phyloP scores from a whole-genome alignment of 2,888 invertebrate species.

The Melanargia galathea region DNA sequence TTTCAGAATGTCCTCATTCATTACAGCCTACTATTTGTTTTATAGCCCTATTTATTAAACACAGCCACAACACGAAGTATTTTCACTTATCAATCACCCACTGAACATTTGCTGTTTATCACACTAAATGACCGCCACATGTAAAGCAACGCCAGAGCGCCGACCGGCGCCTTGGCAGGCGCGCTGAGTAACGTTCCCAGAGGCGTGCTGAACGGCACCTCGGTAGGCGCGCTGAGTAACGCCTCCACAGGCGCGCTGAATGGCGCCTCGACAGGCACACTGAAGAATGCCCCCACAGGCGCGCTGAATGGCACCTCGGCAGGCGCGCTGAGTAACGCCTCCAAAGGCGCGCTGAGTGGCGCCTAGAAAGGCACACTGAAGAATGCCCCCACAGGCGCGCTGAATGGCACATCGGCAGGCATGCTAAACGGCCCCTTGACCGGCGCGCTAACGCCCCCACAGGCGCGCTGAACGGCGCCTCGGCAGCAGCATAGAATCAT shows the following conservation, averaged over 20 bases:
- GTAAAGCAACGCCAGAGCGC: neutral
- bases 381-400: neutral
- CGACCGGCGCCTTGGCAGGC: too few relatives aligned
- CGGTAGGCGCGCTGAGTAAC: neutral
- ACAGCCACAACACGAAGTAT: neutral
- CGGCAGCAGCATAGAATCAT: neutral
- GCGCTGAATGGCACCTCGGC: neutral
- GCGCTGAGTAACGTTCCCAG: too few relatives aligned
- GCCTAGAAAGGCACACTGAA: neutral
- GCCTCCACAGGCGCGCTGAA: neutral
- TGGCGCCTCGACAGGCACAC: neutral
- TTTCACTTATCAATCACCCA: neutral
- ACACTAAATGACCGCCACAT: neutral
- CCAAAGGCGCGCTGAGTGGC: neutral
- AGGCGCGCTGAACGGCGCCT: neutral
- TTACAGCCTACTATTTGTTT: neutral
- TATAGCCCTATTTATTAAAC: neutral
- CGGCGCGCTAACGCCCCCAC: neutral
- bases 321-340: neutral
- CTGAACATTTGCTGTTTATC: neutral
- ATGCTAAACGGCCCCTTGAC: neutral
- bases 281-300: neutral
- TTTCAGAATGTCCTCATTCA: neutral
- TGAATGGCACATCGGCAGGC: neutral
- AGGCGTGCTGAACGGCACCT: neutral